Percentiles rank a stretch among this genome's conserved stretches.
These are phyloP conservation scores for Drosophila arizonae DNA, from an alignment of 1,140 invertebrate genomes.

Conservation along the genomic window DNA sequence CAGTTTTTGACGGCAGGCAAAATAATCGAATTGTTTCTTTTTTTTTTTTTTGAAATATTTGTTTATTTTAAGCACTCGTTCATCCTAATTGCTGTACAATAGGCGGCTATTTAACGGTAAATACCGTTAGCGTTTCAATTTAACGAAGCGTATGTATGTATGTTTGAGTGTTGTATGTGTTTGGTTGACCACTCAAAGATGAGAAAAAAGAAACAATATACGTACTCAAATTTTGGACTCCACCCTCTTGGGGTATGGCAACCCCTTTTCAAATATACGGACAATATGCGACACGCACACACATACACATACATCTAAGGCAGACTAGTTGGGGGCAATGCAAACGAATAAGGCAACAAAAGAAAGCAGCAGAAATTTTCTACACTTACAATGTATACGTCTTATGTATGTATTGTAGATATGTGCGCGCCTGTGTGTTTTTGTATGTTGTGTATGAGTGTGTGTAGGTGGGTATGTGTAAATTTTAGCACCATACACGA, in stretches of 20 bases:
- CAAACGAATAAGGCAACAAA: constrained; percentile 51
- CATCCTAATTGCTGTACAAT: constrained; percentile 40
- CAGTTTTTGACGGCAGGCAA: constrained; percentile 10
- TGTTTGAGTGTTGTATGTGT: constrained; percentile 6
- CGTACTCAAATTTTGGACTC: constrained; percentile 42
- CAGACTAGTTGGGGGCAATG: constrained; percentile 32
- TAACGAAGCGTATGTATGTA: constrained; percentile 5
- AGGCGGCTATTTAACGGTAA: constrained; percentile 37
- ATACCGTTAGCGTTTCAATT: constrained; percentile 38
- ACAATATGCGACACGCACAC: constrained; percentile 34
- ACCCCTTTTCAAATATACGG: constrained; percentile 45
- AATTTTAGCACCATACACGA: constrained; percentile 62
- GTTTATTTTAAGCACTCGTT: neutral
- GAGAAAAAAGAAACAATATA: constrained; percentile 20
- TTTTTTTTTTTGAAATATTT: constrained; percentile 15
- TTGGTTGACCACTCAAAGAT: constrained; percentile 15
- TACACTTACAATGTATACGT: constrained; percentile 58
- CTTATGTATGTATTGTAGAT: constrained; percentile 17
- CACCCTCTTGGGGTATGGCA: constrained; percentile 53
- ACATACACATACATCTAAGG: constrained; percentile 24
- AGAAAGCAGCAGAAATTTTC: constrained; percentile 59
- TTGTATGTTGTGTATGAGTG: constrained; percentile 18
- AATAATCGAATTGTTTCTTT: neutral
- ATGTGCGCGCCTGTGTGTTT: constrained; percentile 14
- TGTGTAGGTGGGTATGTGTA: constrained; percentile 49